A percentile compares a stretch with the other conserved stretches of the same genome.
phyloP scores from a whole-genome alignment of 2,888 invertebrate species.

The Bombylius major region DNA sequence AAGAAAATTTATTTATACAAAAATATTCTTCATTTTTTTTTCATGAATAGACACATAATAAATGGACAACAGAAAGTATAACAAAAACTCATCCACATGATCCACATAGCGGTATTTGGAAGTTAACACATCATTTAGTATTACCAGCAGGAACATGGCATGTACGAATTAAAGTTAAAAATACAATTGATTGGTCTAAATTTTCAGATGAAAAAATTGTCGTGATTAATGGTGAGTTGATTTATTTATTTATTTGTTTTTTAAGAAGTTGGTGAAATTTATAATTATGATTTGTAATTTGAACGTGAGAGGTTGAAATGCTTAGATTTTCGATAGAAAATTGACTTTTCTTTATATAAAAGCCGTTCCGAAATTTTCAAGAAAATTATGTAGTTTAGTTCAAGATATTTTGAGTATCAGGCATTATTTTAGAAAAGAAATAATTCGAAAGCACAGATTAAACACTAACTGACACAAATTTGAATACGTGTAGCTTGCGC shows the following conservation, averaged over 20 bases:
- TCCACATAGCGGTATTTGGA: constrained; percentile 28
- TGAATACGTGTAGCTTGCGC: too few relatives aligned
- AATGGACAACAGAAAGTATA: constrained; percentile 27
- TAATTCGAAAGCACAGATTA: too few relatives aligned
- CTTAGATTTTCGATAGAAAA: too few relatives aligned
- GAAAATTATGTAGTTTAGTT: too few relatives aligned
- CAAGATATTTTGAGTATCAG: too few relatives aligned
- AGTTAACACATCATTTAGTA: constrained; percentile 29
- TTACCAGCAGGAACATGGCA: constrained; percentile 29
- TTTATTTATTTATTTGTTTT: not conserved
- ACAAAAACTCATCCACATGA: constrained; percentile 26
- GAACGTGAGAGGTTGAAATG: too few relatives aligned
- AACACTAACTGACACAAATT: too few relatives aligned
- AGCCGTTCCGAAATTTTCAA: too few relatives aligned
- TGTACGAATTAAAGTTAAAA: constrained; percentile 28
- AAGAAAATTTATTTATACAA: not conserved
- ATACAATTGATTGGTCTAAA: constrained; percentile 29
- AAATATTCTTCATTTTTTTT: not conserved
- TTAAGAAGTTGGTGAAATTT: not conserved
- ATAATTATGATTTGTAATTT: not conserved
- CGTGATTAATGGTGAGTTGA: constrained; percentile 16
- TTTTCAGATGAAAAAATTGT: constrained; percentile 26
- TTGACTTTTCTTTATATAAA: too few relatives aligned
- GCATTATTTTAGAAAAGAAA: too few relatives aligned
- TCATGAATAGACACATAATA: not conserved